Conservation (phyloP, 2,113 vertebrate genomes). For the Trinectes maculatus region DNA sequence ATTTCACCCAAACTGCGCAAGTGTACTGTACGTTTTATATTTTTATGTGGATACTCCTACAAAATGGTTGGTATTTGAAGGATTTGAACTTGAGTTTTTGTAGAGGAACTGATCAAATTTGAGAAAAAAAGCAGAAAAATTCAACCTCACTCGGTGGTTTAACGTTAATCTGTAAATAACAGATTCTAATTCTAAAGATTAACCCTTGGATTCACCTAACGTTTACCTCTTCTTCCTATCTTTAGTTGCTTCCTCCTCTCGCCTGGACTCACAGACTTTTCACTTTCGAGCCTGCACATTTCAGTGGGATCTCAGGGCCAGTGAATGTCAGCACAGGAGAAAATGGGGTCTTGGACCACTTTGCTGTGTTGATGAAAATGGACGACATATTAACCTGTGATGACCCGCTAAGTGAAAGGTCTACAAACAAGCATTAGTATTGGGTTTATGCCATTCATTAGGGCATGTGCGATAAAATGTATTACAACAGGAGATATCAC, state of each 20-base stretch:
- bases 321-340: slow-evolving; percentile 11
- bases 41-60: too few species aligned
- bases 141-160: not conserved
- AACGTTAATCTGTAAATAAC: slow-evolving; percentile 9
- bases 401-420: slow-evolving; percentile 4
- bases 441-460: not conserved
- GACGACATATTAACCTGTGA: not conserved
- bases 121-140: not conserved
- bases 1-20: too few species aligned
- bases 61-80: too few species aligned
- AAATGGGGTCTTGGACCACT: slow-evolving; percentile 22
- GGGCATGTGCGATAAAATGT: not conserved
- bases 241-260: too few species aligned
- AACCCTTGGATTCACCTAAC: slow-evolving; percentile 42
- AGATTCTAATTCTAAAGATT: slow-evolving; percentile 7
- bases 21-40: too few species aligned
- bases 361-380: slow-evolving; percentile 25
- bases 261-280: slow-evolving; percentile 2
- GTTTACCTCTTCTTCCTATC: slow-evolving; percentile 22
- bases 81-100: too few species aligned
- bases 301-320: slow-evolving; percentile 18
- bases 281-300: slow-evolving; percentile 11
- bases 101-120: not conserved
- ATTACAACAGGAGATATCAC: not conserved
- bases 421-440: not conserved